Base-by-base conservation (phyloP, 2,113 vertebrate species). In the Vicugna pacos region DNA sequence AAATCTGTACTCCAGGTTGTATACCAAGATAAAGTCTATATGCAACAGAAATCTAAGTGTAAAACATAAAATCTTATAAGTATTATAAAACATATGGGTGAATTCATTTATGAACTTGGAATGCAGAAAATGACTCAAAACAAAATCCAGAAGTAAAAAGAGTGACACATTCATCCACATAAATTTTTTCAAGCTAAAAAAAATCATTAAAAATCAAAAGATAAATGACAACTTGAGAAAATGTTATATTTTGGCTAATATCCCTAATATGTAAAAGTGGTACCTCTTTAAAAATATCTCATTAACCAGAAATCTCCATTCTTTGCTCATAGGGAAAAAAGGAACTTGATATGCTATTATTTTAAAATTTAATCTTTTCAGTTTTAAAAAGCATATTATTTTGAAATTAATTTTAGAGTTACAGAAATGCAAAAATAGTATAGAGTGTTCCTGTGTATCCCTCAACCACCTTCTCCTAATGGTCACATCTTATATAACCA, bases 381-480 rank as follows among this genome's bases (percentile, higher is more conserved):
- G 48, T 46, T 92, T 88, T 26, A 7, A 60, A 89, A 72, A 28
- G 7, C 7, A 54, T 75, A 79, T 84, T 84, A 64, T 69, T 92
- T 94, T 83, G 88, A 88, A 60, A 92, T 75, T 95, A 58, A 65
- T 81, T 81, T 86, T 12, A 69, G 50, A 93, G 56, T 52, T 85
- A 42, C 4, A 80, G 64, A 85, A 84, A 73, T 72, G n/a, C 30
- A 32, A 50, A 89, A 64, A 35, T 35, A 52, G 15, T 48, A 12
- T 67, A 9, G 4, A 64, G 11, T 13, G 6, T 72, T 82, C 35
- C 56, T 58, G 3, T 46, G 20, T 54, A 8, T 95, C 32, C 73
- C 75, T 79, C 6, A 11, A 32, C 24, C 62, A 38, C 5, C 32
- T 77, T 52, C 32, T 28, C 24, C 38, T 89, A 24, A 73, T 50